These are phyloP conservation scores for Tenthredo distinguenda DNA, from an alignment of 2,888 invertebrate genomes.

Conservation along the genomic window DNA sequence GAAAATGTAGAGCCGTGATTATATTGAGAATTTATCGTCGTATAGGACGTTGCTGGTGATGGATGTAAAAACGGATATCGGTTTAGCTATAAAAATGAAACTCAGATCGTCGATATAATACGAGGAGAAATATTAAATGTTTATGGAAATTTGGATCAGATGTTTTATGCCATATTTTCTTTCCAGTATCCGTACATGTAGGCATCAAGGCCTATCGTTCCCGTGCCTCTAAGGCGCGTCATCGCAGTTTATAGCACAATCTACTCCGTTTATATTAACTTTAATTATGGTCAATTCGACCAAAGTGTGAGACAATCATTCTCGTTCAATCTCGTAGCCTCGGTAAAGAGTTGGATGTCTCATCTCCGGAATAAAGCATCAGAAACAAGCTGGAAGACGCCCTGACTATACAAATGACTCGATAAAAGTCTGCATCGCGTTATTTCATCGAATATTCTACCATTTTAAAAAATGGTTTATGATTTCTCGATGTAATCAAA, in stretches of 20 bases:
- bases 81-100: slow-evolving; percentile 1
- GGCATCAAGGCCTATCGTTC: background rate
- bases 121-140: slow-evolving; percentile 25
- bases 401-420: background rate
- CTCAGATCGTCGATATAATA: background rate
- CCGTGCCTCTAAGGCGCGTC: slow-evolving; percentile 8
- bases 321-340: slow-evolving; percentile 8
- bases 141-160: background rate
- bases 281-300: slow-evolving; percentile 25
- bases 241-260: slow-evolving; percentile 19
- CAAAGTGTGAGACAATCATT: slow-evolving; percentile 38
- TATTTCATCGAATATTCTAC: background rate
- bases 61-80: slow-evolving; percentile 5
- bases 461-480: background rate
- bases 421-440: background rate
- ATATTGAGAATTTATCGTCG: background rate
- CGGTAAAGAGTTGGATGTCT: background rate
- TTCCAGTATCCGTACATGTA: background rate
- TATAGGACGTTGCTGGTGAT: background rate
- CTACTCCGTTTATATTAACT: slow-evolving; percentile 28
- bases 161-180: slow-evolving; percentile 4
- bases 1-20: background rate
- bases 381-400: background rate
- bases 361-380: background rate
- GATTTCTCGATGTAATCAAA: background rate